Evolutionary conservation across 1,140 invertebrate genomes (phyloP), one percentile per base, ranked within the genome.

Genomic region (Ips typographus): DNA sequence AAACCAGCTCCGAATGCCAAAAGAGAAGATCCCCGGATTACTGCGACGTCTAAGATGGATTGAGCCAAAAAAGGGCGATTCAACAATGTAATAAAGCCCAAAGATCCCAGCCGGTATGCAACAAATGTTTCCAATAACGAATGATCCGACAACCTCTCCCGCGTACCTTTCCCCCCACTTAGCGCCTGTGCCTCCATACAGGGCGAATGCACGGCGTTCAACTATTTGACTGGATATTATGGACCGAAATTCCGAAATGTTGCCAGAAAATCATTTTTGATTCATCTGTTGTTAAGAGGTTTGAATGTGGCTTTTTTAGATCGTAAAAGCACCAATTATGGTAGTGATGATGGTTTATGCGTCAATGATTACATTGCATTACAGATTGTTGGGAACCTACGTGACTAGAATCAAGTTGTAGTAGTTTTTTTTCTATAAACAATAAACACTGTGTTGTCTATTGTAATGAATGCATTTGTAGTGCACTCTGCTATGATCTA

Each of bases 201-300:
- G 64, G 56, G 62, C 65, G 59, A 65, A 68, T 73, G 74, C 73
- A 75, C 68, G 63, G 65, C 55, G 66, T 62, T 57, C 70, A 76
- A 71, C 72, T 72, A 74, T 75, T 70, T 43, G 41, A 61, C 49
- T 40, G 61, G 51, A 47, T 47, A 47, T 22, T 47, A 37, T 61
- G 59, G 42, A 4, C 22, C n/a, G 37, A 61, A 47, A 2, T 59
- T 36, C 8, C 37, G 44, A 49, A 49, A 47, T 47, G n/a, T 47
- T 47, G n/a, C 44, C 4, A 47, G 44, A 47, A 47, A 47, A 47
- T 22, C 22, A 22, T 22, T 22, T 22, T 22, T 22, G 22, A 22
- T 22, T 22, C 22, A 22, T 22, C 22, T 22, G 22, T 22, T 22
- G 22, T 22, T 22, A 22, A 22, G 22, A 22, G 22, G 22, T 22